Conservation (phyloP, 2,797 vertebrate species). For the Syngnathus acus region DNA sequence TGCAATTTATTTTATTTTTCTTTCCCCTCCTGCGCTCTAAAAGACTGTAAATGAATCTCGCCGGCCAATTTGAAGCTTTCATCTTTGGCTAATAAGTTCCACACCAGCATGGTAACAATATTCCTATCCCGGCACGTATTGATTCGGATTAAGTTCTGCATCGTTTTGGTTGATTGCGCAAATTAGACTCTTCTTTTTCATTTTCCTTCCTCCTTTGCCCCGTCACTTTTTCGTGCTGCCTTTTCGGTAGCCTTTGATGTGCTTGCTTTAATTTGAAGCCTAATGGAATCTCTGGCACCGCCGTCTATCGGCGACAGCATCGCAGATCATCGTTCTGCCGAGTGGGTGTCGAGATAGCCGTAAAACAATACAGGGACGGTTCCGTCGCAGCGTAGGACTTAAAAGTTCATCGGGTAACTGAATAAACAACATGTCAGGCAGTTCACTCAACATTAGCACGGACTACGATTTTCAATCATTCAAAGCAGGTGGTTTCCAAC, state of each 20-base stretch:
- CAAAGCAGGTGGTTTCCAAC: constrained; percentile 71
- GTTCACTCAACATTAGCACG: constrained; percentile 36
- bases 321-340: constrained; percentile 66
- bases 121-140: constrained; percentile 62
- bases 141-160: constrained; percentile 65
- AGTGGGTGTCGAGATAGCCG: constrained; percentile 70
- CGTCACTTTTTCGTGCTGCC: constrained; percentile 61
- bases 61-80: constrained; percentile 63
- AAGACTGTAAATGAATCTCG: constrained; percentile 61
- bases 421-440: constrained; percentile 41
- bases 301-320: constrained; percentile 68
- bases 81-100: constrained; percentile 63
- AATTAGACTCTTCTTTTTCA: constrained; percentile 53
- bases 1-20: constrained; percentile 49
- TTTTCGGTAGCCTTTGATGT: constrained; percentile 70
- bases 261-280: constrained; percentile 75
- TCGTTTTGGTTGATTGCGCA: constrained; percentile 56
- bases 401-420: neutral
- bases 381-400: no score
- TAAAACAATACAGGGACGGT: constrained; percentile 61
- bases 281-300: constrained; percentile 71
- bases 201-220: constrained; percentile 48
- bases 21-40: constrained; percentile 45
- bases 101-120: constrained; percentile 59
- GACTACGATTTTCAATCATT: constrained; percentile 56